Percentiles rank a stretch among this genome's conserved stretches.
Evolutionary conservation across 2,888 invertebrate species (phyloP).

Genomic region (Mythimna pallens): DNA sequence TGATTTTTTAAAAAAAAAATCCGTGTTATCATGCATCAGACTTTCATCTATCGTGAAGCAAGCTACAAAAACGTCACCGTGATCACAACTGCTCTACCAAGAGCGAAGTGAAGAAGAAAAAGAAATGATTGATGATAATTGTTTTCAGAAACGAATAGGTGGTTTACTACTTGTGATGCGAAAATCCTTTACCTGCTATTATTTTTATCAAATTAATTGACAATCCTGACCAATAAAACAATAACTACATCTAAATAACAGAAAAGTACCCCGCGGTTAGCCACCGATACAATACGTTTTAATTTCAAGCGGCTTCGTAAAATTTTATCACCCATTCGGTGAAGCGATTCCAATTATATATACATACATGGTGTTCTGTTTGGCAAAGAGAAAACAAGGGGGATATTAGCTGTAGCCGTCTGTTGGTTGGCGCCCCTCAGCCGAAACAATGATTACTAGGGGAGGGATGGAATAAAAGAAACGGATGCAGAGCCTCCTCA

Average conservation of each 20-base stretch:
- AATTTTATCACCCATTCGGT: constrained; percentile 68
- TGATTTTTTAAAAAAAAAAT: too few relatives aligned
- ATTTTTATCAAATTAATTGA: not conserved
- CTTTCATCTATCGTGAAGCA: too few relatives aligned
- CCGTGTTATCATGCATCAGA: too few relatives aligned
- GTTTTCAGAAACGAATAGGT: too few relatives aligned
- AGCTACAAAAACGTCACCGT: too few relatives aligned
- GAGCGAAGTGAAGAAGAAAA: too few relatives aligned
- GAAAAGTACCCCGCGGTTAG: not conserved
- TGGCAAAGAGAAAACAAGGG: constrained; percentile 79
- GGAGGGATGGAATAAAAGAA: constrained; percentile 86
- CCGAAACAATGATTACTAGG: constrained; percentile 87
- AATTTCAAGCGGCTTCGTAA: constrained; percentile 57
- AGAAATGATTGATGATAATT: too few relatives aligned
- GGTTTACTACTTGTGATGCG: too few relatives aligned
- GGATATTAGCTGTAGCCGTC: constrained; percentile 81
- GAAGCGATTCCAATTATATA: constrained; percentile 79
- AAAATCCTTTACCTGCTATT: too few relatives aligned
- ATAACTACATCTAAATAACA: constrained; percentile 22
- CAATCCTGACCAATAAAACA: not conserved
- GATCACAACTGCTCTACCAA: too few relatives aligned
- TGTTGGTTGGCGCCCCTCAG: constrained; percentile 83
- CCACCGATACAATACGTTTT: constrained; percentile 50
- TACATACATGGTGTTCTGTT: constrained; percentile 74
- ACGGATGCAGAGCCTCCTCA: constrained; percentile 86